Evolutionary conservation across 1,140 invertebrate species (phyloP).

Genomic region (Drosophila cardini): DNA sequence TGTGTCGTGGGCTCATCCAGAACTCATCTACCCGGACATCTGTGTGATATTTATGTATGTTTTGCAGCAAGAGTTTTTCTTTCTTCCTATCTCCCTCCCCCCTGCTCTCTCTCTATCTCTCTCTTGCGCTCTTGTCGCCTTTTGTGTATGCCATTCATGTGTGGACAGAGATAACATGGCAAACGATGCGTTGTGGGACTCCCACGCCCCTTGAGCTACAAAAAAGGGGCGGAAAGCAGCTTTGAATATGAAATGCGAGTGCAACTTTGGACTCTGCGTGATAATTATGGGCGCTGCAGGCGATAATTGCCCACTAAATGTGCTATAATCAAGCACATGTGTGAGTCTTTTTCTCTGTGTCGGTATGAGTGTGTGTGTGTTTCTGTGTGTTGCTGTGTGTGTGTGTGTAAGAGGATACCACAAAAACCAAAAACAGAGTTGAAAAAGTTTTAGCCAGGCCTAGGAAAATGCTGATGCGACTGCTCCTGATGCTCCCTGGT

Average conservation of each 20-base stretch:
- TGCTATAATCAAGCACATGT: constrained; percentile 54
- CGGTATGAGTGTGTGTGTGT: neutral
- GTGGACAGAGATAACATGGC: constrained; percentile 68
- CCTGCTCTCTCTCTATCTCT: neutral
- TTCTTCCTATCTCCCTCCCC: neutral
- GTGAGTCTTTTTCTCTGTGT: constrained; percentile 6
- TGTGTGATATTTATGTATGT: constrained; percentile 71
- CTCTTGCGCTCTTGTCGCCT: constrained; percentile 26
- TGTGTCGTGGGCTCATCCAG: constrained; percentile 44
- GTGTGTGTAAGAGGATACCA: constrained; percentile 24
- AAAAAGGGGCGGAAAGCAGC: constrained; percentile 20
- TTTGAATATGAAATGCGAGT: constrained; percentile 79
- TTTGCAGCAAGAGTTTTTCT: constrained; percentile 19
- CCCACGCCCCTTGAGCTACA: neutral
- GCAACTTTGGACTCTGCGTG: constrained; percentile 71
- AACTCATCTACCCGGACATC: constrained; percentile 41
- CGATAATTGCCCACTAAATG: constrained; percentile 81
- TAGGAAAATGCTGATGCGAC: constrained; percentile 24
- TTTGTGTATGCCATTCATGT: constrained; percentile 52
- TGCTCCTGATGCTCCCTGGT: constrained; percentile 14
- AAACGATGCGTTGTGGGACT: constrained; percentile 27
- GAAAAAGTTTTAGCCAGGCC: constrained; percentile 25
- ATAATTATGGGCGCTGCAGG: constrained; percentile 78
- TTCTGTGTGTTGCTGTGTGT: neutral
- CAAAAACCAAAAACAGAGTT: constrained; percentile 51